Evolutionary conservation across 2,888 invertebrate genomes (phyloP).

Genomic region (Erebia palarica): DNA sequence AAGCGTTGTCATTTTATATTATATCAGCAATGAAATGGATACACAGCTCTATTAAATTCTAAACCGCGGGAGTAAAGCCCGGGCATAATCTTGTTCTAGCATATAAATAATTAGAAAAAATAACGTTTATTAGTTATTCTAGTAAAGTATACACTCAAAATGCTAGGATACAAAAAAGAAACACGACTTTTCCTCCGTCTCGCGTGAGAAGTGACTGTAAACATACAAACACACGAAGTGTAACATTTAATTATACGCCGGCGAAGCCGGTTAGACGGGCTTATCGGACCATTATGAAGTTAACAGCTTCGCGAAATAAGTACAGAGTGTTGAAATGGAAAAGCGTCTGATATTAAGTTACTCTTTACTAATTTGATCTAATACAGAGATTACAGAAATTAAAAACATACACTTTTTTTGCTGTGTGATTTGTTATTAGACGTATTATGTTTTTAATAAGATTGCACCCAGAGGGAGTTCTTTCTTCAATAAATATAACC

Average conservation of each 20-base stretch:
- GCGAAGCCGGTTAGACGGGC: conserved; percentile 56
- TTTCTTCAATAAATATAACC: too few relatives aligned
- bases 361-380: conserved; percentile 2
- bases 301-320: conserved; percentile 39
- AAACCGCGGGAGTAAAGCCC: too few relatives aligned
- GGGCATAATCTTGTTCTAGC: too few relatives aligned
- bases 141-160: conserved; percentile 22
- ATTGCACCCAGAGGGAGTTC: too few relatives aligned
- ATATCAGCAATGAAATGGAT: too few relatives aligned
- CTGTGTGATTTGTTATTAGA: too few relatives aligned
- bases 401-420: too few relatives aligned
- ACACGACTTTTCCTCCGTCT: conserved; percentile 44
- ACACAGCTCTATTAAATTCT: too few relatives aligned
- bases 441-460: too few relatives aligned
- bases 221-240: conserved; percentile 61
- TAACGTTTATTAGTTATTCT: neutral
- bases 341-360: conserved; percentile 24
- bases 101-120: neutral
- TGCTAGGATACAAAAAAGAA: conserved; percentile 26
- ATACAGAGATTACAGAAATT: neutral
- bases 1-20: neutral
- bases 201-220: conserved; percentile 69
- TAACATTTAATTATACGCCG: conserved; percentile 72
- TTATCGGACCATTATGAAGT: conserved; percentile 51
- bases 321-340: conserved; percentile 30